phyloP scores from a whole-genome alignment of 1,140 invertebrate species.

The Bombus difficillimus region DNA sequence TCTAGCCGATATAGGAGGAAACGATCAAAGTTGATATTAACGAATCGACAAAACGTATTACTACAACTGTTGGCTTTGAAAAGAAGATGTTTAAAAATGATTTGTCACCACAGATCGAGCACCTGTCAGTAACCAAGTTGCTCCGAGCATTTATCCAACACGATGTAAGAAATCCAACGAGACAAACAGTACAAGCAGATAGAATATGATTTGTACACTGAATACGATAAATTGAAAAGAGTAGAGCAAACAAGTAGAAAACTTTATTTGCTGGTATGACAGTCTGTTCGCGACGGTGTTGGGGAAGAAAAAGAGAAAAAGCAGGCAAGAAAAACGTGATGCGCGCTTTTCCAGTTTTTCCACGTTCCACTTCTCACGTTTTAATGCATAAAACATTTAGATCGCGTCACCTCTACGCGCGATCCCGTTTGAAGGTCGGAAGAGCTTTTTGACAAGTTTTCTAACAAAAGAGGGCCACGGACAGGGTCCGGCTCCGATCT shows the following conservation, averaged over 20 bases:
- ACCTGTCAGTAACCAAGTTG: not conserved
- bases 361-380: slow-evolving; percentile 39
- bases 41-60: not conserved
- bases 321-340: no score
- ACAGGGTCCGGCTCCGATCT: not conserved
- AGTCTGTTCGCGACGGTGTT: not conserved
- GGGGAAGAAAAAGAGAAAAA: not conserved
- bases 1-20: not conserved
- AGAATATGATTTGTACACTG: not conserved
- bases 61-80: no score
- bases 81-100: no score
- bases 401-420: not conserved
- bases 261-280: not conserved
- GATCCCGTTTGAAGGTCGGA: slow-evolving; percentile 18
- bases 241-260: no score
- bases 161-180: not conserved
- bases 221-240: not conserved
- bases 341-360: slow-evolving; percentile 29
- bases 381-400: slow-evolving; percentile 51
- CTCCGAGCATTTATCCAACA: not conserved
- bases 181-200: not conserved
- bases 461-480: not conserved
- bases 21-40: not conserved
- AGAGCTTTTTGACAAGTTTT: no score
- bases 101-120: not conserved